Evolutionary conservation across 2,797 vertebrate species (phyloP).

Genomic region (Paramormyrops hopkinsi): DNA sequence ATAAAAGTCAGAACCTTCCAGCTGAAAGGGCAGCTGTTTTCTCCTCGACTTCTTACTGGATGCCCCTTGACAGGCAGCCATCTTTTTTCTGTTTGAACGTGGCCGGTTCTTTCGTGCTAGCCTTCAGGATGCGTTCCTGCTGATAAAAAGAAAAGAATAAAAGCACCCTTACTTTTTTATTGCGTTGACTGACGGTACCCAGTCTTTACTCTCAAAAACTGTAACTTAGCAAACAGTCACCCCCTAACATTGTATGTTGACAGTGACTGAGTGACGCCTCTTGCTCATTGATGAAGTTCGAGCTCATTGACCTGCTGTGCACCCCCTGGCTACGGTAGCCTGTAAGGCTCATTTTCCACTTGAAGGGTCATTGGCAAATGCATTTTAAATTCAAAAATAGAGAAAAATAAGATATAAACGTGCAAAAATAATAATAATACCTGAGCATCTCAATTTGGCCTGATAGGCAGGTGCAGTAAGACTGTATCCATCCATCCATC

Average conservation of each 20-base stretch:
- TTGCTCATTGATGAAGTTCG: neutral
- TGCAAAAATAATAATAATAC: neutral
- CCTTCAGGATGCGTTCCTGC: slow-evolving; percentile 50
- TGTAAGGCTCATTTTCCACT: neutral
- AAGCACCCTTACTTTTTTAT: neutral
- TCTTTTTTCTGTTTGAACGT: slow-evolving; percentile 48
- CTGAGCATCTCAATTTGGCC: neutral
- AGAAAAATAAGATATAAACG: neutral
- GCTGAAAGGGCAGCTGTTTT: slow-evolving; percentile 50
- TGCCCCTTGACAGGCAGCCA: slow-evolving; percentile 44
- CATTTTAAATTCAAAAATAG: neutral
- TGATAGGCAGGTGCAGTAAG: neutral
- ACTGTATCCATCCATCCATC: neutral
- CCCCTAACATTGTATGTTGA: neutral
- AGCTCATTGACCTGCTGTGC: neutral
- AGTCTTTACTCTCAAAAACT: neutral
- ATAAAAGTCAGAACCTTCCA: slow-evolving; percentile 60
- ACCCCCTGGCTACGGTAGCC: neutral
- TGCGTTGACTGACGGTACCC: neutral
- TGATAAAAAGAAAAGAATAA: slow-evolving; percentile 34
- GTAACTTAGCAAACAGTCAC: neutral
- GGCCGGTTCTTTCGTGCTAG: slow-evolving; percentile 36
- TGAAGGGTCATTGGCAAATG: neutral
- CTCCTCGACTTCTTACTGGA: slow-evolving; percentile 51
- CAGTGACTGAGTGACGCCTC: neutral